These are phyloP conservation scores for rat (Rattus norvegicus) DNA, from an alignment of 2,113 vertebrate genomes.

Conservation along the genomic window DNA sequence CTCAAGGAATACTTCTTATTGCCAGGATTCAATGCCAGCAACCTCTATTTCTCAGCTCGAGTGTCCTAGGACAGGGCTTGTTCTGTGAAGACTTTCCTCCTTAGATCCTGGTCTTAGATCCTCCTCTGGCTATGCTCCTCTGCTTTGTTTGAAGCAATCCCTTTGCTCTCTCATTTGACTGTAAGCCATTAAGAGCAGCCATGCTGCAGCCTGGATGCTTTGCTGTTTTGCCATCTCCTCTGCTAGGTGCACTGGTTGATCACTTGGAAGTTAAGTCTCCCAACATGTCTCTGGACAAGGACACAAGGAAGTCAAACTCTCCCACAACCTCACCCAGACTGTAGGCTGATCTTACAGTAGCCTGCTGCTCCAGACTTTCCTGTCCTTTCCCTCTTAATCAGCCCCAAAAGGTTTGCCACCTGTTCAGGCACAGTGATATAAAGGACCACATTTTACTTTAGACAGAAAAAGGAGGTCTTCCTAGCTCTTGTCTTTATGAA, in stretches of 20 bases:
- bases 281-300: background rate
- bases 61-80: background rate
- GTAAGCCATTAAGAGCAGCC: background rate
- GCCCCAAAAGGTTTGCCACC: no score
- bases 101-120: background rate
- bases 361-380: background rate
- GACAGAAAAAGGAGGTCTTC: no score
- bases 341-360: background rate
- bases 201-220: background rate
- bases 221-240: background rate
- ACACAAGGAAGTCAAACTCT: conserved; percentile 9
- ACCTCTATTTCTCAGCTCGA: background rate
- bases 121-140: background rate
- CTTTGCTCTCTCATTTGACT: background rate
- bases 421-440: no score
- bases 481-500: no score
- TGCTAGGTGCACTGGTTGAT: background rate
- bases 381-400: background rate
- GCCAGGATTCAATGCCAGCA: background rate
- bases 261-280: background rate
- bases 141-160: background rate
- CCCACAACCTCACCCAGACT: background rate
- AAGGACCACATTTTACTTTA: no score
- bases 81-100: background rate
- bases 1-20: background rate